Percentiles rank a stretch among this genome's conserved stretches.
Conservation (phyloP, 53 echinoderm and acorn worm genomes). For the Paracentrotus lividus region DNA sequence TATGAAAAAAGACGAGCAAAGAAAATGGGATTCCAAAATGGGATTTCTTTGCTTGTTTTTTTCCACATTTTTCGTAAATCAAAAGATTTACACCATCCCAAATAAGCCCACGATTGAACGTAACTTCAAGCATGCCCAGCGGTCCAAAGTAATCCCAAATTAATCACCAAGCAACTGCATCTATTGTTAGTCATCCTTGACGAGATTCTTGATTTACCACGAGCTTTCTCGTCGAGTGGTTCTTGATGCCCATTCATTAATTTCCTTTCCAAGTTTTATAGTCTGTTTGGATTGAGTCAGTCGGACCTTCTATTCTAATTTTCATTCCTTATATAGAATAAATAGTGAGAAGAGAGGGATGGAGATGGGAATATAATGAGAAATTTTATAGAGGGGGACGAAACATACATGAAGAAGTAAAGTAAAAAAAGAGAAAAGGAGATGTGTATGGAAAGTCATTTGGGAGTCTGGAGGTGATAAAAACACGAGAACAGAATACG, state of each 20-base stretch:
- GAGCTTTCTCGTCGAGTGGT: background rate
- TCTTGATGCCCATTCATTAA: background rate
- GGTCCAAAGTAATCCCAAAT: background rate
- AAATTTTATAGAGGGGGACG: too few relatives aligned
- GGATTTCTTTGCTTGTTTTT: too few relatives aligned
- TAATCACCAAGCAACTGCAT: constrained; percentile 1
- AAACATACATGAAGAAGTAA: too few relatives aligned
- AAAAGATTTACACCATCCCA: too few relatives aligned
- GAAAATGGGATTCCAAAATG: too few relatives aligned
- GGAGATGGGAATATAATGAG: too few relatives aligned
- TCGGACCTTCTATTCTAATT: background rate
- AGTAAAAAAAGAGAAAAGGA: background rate
- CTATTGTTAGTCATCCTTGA: background rate
- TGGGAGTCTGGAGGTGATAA: background rate
- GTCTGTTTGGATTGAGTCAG: constrained; percentile 5
- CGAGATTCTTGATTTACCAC: background rate
- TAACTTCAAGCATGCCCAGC: background rate
- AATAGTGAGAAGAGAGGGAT: background rate
- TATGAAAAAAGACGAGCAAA: too few relatives aligned
- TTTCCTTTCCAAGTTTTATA: background rate
- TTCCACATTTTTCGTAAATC: too few relatives aligned
- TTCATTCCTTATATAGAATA: background rate
- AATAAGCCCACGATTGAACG: too few relatives aligned
- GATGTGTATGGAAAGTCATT: background rate
- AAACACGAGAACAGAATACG: background rate